Evolutionary conservation across 1,140 invertebrate species (phyloP), one percentile per base, ranked within the genome.

Genomic region (Zaprionus kolodkinae): DNA sequence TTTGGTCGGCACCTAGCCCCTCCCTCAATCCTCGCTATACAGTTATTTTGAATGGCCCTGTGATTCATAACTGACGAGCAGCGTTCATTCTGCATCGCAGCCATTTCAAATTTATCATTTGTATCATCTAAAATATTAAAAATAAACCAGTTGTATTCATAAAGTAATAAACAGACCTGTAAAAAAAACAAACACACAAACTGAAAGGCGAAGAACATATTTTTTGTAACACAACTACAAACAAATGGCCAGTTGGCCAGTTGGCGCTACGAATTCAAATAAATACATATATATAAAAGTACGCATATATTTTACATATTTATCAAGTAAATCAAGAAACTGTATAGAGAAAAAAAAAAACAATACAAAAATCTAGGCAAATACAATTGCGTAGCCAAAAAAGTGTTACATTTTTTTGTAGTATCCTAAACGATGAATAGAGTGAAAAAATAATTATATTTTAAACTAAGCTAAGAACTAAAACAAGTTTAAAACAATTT

Each of bases 11-110:
- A 71, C 83, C 38, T 87, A 88, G 80, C 72, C 70, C 71, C 40
- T 5, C 43, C 52, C 40, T 35, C 30, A 48, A 25, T 25, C 65
- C 62, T 62, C 54, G 9, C 69, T 66, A 67, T 52, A 61, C 25
- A 73, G 68, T 67, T 76, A 67, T 15, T 43, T 68, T 85, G 70
- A 75, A 66, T 67, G 79, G 72, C 60, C 57, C 43, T 87, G 83
- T 87, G 83, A 87, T 88, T 87, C 84, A 56, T 69, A 78, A 64
- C 67, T 71, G 83, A 83, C 80, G 64, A 87, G 67, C 77, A 88
- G 84, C 83, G 75, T 66, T 72, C 57, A 62, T 56, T 69, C 33
- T 43, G 40, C 62, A 59, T 59, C 15, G 54, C 48, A 86, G 65
- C 77, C 77, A 21, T 75, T 71, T 71, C 43, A 71, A 54, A 43